Percentiles rank a stretch among this genome's conserved stretches.
Conservation (phyloP, 2,113 vertebrate species). For the Sinocyclocheilus rhinocerous region DNA sequence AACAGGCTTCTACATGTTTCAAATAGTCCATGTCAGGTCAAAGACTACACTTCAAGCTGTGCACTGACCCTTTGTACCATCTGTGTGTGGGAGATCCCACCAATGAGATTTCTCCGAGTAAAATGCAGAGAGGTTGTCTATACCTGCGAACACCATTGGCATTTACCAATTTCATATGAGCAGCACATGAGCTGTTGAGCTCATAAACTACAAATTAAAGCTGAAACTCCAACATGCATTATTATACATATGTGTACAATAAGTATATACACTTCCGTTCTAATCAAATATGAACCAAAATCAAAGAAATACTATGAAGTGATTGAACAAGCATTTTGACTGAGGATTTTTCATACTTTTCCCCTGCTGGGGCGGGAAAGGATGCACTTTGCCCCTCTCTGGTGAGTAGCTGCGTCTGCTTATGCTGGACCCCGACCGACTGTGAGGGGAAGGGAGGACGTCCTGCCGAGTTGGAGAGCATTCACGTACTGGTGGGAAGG, state of each 20-base stretch:
- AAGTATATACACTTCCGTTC: no score
- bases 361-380: conserved; percentile 83
- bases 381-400: conserved; percentile 85
- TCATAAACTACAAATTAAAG: no score
- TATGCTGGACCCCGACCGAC: conserved; percentile 93
- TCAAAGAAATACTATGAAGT: no score
- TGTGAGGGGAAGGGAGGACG: conserved; percentile 87
- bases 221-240: no score
- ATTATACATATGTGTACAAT: no score
- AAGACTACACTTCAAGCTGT: conserved; percentile 4
- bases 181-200: no score
- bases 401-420: conserved; percentile 96
- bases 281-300: no score
- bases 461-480: conserved; percentile 89
- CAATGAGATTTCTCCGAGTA: neutral
- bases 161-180: neutral
- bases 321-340: neutral
- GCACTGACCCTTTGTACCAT: neutral
- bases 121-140: conserved; percentile 18
- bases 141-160: neutral
- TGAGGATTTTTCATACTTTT: conserved; percentile 80
- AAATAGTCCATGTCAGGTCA: neutral
- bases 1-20: neutral
- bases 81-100: conserved; percentile 6
- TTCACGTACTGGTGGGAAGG: conserved; percentile 84